These are phyloP conservation scores for Eleginops maclovinus DNA, from an alignment of 2,113 vertebrate genomes.

Conservation along the genomic window DNA sequence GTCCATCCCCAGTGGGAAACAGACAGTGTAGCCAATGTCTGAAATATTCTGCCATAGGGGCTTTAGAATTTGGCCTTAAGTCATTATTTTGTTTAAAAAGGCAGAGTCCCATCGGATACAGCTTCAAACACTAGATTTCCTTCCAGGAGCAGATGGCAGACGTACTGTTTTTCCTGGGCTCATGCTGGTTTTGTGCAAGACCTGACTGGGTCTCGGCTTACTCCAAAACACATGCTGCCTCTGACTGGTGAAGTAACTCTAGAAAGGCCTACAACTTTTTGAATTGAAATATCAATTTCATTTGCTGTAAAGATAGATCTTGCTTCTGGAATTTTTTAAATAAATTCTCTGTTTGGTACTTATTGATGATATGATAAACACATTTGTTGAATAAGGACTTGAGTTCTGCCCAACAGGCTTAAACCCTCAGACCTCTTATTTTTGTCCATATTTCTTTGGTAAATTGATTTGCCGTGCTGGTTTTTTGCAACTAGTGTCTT, in stretches of 20 bases:
- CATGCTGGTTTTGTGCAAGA: neutral
- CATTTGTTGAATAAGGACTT: neutral
- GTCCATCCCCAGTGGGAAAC: too few relatives aligned
- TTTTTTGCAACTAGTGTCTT: neutral
- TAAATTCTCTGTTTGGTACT: too few relatives aligned
- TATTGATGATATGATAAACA: too few relatives aligned
- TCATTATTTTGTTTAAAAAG: conserved; percentile 19
- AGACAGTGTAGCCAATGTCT: neutral
- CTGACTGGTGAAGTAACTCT: neutral
- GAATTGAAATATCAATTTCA: too few relatives aligned
- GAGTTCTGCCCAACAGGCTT: neutral
- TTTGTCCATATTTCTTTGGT: neutral
- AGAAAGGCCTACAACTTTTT: neutral
- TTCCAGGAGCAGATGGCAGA: conserved; percentile 11
- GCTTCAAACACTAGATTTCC: neutral
- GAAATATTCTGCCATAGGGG: neutral
- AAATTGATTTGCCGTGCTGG: neutral
- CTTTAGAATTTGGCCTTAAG: neutral
- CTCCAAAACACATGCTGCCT: neutral
- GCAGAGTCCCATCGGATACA: neutral
- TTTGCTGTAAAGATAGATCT: neutral
- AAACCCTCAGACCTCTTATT: neutral
- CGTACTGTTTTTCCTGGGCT: neutral
- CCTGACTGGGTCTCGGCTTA: neutral
- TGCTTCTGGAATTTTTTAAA: neutral